Conservation (phyloP, 2,888 invertebrate species). For the Acleris cristana region DNA sequence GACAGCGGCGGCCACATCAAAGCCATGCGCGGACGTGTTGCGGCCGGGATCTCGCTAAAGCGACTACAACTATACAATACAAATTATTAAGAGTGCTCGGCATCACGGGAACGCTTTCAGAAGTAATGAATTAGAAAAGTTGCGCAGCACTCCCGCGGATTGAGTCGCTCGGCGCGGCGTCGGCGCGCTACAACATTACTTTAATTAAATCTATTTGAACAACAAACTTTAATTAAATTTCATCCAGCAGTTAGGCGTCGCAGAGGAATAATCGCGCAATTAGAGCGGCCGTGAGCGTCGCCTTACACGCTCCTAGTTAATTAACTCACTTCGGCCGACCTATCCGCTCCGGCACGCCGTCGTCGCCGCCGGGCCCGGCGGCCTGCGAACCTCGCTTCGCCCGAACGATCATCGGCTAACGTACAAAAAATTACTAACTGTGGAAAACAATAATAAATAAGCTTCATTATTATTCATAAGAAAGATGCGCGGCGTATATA, state of each 20-base stretch:
- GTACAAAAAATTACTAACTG: neutral
- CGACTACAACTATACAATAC: constrained; percentile 79
- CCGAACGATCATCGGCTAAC: neutral
- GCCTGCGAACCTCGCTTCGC: neutral
- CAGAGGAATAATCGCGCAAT: constrained; percentile 84
- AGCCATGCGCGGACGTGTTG: constrained; percentile 39
- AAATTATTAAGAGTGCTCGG: constrained; percentile 83
- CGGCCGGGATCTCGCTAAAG: constrained; percentile 55
- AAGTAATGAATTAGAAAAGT: constrained; percentile 84
- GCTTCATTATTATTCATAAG: constrained; percentile 3
- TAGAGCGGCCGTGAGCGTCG: constrained; percentile 83
- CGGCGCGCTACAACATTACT: constrained; percentile 82
- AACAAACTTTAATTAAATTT: constrained; percentile 86
- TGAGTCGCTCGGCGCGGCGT: constrained; percentile 71
- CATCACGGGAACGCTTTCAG: constrained; percentile 83
- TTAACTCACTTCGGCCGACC: constrained; percentile 81
- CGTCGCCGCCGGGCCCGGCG: constrained; percentile 44
- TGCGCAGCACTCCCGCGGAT: constrained; percentile 83
- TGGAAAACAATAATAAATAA: no score
- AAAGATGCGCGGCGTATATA: no score
- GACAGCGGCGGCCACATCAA: constrained; percentile 50
- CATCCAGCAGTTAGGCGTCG: constrained; percentile 84
- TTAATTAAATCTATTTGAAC: constrained; percentile 86
- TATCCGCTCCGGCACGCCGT: constrained; percentile 58
- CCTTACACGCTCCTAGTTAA: constrained; percentile 83